These are phyloP conservation scores for Lamprotornis superbus DNA, from an alignment of 2,113 vertebrate genomes.

Conservation along the genomic window DNA sequence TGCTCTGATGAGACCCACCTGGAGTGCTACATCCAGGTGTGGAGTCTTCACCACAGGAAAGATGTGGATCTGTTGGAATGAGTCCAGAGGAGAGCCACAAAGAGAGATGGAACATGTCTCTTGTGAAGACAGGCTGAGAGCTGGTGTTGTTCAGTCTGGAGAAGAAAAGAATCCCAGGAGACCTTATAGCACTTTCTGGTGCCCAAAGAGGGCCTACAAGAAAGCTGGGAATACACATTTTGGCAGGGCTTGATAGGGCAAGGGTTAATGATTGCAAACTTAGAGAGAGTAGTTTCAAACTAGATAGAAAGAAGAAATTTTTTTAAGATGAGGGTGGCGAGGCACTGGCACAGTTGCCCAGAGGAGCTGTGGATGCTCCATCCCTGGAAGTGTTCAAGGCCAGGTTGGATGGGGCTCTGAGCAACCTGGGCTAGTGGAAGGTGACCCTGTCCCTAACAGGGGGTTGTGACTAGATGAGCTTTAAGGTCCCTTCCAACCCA, in stretches of 20 bases:
- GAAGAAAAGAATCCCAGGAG: not conserved
- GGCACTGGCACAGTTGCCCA: not conserved
- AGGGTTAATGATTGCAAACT: not conserved
- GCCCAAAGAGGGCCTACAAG: not conserved
- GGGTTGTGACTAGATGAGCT: not conserved
- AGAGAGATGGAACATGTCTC: not conserved
- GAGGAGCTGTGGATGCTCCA: not conserved
- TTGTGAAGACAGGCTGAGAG: not conserved
- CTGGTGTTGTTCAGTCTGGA: not conserved
- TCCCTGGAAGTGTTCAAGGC: not conserved
- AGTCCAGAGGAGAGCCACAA: not conserved
- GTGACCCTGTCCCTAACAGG: not conserved
- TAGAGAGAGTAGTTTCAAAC: not conserved
- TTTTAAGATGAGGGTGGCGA: accelerated
- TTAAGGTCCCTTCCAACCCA: not conserved
- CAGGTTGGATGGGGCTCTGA: not conserved
- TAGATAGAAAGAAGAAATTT: no score
- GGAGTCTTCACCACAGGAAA: not conserved
- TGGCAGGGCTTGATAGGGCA: not conserved
- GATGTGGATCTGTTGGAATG: not conserved
- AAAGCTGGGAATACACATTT: not conserved
- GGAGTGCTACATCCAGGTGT: not conserved
- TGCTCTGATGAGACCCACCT: not conserved
- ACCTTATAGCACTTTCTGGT: not conserved
- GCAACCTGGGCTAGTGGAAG: not conserved